phyloP scores from a whole-genome alignment of 2,888 invertebrate genomes.

The Drosophila leonis region DNA sequence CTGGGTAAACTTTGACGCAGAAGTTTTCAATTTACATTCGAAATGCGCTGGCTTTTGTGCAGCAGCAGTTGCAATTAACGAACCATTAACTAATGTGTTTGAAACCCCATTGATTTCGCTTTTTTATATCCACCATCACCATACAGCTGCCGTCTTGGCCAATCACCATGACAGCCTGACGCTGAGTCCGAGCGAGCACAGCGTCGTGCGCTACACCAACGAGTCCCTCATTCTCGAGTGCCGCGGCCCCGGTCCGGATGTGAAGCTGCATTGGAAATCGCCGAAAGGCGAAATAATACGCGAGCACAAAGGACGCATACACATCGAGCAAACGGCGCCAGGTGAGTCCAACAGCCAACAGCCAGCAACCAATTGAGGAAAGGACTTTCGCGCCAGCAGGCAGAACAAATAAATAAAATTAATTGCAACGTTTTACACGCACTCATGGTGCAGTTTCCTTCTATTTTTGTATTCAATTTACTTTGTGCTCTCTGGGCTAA shows the following conservation, averaged over 20 bases:
- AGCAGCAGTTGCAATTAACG: conserved; percentile 58
- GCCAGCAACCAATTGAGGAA: conserved; percentile 13
- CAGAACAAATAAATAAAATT: conserved; percentile 72
- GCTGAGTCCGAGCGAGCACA: conserved; percentile 82
- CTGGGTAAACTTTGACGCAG: conserved; percentile 33
- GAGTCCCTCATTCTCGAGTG: conserved; percentile 86
- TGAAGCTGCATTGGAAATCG: conserved; percentile 84
- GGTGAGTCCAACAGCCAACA: conserved; percentile 63
- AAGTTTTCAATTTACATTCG: conserved; percentile 53
- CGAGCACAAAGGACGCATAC: conserved; percentile 85
- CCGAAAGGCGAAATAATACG: conserved; percentile 84
- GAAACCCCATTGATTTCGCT: conserved; percentile 14
- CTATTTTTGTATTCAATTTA: conserved; percentile 35
- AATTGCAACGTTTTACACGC: conserved; percentile 61
- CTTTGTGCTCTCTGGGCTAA: conserved; percentile 18
- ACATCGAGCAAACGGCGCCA: conserved; percentile 83
- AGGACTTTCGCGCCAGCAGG: conserved; percentile 40
- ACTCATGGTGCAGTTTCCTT: conserved; percentile 31
- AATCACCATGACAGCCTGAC: conserved; percentile 81
- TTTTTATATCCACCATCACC: not conserved
- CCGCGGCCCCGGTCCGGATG: conserved; percentile 76
- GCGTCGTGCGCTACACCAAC: conserved; percentile 85
- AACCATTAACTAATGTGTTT: conserved; percentile 47
- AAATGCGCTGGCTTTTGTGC: conserved; percentile 22
- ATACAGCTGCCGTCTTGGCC: conserved; percentile 75